Evolutionary conservation across 2,888 invertebrate genomes (phyloP).

Genomic region (Agrenia bidenticulata): DNA sequence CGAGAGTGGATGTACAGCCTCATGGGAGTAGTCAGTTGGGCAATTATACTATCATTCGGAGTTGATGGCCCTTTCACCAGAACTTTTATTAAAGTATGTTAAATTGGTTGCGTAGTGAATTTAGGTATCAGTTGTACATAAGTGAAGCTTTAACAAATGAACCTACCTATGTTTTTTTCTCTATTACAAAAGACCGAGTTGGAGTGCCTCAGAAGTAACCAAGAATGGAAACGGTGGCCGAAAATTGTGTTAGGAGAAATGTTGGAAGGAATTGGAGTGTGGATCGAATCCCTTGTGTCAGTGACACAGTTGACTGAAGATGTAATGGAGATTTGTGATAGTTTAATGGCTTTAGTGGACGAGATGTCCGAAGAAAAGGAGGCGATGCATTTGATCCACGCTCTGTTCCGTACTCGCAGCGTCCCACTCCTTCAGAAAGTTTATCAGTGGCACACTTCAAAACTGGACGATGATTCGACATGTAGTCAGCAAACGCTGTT

Average conservation of each 20-base stretch:
- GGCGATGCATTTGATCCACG: slow-evolving; percentile 30
- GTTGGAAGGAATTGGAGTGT: slow-evolving; percentile 27
- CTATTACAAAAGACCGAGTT: slow-evolving; percentile 25
- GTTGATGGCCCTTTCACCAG: slow-evolving; percentile 12
- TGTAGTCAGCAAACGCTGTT: slow-evolving; percentile 8
- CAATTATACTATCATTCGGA: slow-evolving; percentile 12
- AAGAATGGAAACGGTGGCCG: slow-evolving; percentile 32
- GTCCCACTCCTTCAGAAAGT: slow-evolving; percentile 43
- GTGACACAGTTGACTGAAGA: slow-evolving; percentile 36
- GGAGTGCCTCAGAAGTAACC: not conserved
- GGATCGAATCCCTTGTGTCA: slow-evolving; percentile 40
- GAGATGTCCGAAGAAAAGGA: slow-evolving; percentile 32
- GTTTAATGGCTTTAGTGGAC: slow-evolving; percentile 32
- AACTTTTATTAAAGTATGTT: slow-evolving; percentile 20
- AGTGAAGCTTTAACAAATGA: no score
- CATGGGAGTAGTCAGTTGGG: slow-evolving; percentile 16
- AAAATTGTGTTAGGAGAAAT: slow-evolving; percentile 25
- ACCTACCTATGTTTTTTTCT: no score
- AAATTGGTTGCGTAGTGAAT: no score
- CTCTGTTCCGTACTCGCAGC: slow-evolving; percentile 43
- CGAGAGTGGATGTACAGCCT: slow-evolving; percentile 1
- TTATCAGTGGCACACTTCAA: slow-evolving; percentile 41
- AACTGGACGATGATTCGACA: slow-evolving; percentile 18
- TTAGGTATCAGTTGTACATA: no score
- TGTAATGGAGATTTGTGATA: slow-evolving; percentile 36